Evolutionary conservation across 1,140 invertebrate genomes (phyloP).

Genomic region (Adoxophyes honmai): DNA sequence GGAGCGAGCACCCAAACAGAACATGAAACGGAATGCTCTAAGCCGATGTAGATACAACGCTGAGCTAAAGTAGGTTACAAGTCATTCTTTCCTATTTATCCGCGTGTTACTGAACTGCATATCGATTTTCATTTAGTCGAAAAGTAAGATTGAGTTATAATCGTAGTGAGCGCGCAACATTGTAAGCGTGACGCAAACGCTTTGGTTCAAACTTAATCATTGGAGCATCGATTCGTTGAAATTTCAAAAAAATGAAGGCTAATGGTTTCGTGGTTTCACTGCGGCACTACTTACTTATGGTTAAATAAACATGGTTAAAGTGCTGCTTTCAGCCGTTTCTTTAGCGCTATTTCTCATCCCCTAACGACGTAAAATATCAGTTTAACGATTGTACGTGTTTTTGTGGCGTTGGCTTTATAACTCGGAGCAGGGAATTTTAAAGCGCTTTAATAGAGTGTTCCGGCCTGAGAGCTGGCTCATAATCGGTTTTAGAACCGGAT

Average conservation of each 20-base stretch:
- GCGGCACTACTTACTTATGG: background rate
- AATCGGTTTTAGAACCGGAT: constrained; percentile 4
- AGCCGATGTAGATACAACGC: too few relatives aligned
- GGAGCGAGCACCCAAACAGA: too few relatives aligned
- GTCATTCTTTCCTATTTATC: too few relatives aligned
- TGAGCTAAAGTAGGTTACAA: too few relatives aligned
- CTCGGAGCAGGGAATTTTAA: background rate
- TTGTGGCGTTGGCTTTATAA: constrained; percentile 1
- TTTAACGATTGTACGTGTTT: constrained; percentile 12
- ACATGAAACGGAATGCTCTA: too few relatives aligned
- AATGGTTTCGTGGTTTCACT: background rate
- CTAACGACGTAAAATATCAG: constrained; percentile 12
- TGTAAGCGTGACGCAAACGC: background rate
- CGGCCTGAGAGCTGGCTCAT: constrained; percentile 1
- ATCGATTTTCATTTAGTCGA: background rate
- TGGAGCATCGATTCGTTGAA: background rate
- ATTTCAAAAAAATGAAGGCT: constrained; percentile 1
- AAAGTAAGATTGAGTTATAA: constrained; percentile 1
- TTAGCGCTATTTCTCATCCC: background rate
- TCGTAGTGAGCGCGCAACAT: background rate
- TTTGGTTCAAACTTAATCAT: constrained; percentile 1
- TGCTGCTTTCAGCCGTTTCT: background rate
- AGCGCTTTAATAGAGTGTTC: constrained; percentile 5
- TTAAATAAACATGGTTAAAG: constrained; percentile 5
- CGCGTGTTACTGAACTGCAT: background rate